These are phyloP conservation scores for Drosophila formosana DNA, from an alignment of 2,888 invertebrate genomes.

Conservation along the genomic window DNA sequence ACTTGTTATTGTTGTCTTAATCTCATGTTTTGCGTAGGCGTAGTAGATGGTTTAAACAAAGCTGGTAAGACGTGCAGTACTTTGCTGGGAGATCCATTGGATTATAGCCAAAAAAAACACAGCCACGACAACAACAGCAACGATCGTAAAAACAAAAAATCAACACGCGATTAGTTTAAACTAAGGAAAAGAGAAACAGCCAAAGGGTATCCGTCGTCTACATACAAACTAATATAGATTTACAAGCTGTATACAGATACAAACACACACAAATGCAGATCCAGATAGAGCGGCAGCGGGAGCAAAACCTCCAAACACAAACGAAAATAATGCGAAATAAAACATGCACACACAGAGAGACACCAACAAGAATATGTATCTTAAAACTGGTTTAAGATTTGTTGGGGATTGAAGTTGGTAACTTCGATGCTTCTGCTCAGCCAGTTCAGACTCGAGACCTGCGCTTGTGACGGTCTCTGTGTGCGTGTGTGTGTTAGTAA, in stretches of 20 bases:
- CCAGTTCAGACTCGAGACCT: slow-evolving; percentile 35
- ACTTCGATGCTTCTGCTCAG: slow-evolving; percentile 57
- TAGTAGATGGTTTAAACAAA: slow-evolving; percentile 41
- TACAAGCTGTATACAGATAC: slow-evolving; percentile 4
- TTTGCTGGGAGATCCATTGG: slow-evolving; percentile 45
- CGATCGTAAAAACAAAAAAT: slow-evolving; percentile 21
- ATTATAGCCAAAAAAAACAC: slow-evolving; percentile 20
- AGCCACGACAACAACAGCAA: slow-evolving; percentile 27
- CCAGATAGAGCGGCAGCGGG: slow-evolving; percentile 51
- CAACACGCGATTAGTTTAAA: slow-evolving; percentile 58
- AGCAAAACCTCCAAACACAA: slow-evolving; percentile 64
- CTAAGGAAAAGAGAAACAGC: slow-evolving; percentile 42
- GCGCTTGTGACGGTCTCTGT: slow-evolving; percentile 34
- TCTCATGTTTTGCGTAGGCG: slow-evolving; percentile 48
- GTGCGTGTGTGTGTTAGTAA: slow-evolving; percentile 31
- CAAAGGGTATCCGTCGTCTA: slow-evolving; percentile 48
- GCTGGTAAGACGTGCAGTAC: slow-evolving; percentile 48
- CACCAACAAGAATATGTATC: slow-evolving; percentile 71
- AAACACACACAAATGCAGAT: slow-evolving; percentile 30
- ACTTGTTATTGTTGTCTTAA: slow-evolving; percentile 61
- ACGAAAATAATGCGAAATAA: slow-evolving; percentile 73
- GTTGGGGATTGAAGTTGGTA: slow-evolving; percentile 72
- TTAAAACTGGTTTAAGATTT: slow-evolving; percentile 78
- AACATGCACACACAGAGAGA: slow-evolving; percentile 42
- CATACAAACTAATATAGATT: slow-evolving; percentile 18